Conservation (phyloP, 2,888 invertebrate species). For the Neoaliturus tenellus region DNA sequence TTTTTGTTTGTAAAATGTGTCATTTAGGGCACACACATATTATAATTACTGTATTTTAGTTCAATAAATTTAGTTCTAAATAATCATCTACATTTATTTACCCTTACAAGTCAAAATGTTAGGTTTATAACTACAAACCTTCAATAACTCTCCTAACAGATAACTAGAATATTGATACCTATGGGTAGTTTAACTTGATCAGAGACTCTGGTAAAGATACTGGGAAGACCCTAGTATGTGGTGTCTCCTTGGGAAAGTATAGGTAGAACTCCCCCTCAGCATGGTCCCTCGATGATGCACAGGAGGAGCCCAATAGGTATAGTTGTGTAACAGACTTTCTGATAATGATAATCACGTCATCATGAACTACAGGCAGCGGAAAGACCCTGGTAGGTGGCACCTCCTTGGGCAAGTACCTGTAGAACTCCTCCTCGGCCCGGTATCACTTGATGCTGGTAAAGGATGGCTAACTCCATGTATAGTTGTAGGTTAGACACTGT, state of each 20-base stretch:
- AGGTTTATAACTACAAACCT: no score
- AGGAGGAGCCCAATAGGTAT: conserved; percentile 86
- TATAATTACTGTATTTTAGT: no score
- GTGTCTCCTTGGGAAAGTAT: conserved; percentile 87
- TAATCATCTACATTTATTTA: no score
- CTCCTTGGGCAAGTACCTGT: conserved; percentile 88
- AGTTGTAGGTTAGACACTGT: conserved; percentile 81
- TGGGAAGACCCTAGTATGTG: conserved; percentile 86
- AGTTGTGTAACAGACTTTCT: no score
- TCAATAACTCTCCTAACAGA: no score
- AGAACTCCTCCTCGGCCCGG: conserved; percentile 92
- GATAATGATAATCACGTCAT: conserved; percentile 84
- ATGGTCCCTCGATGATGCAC: conserved; percentile 91
- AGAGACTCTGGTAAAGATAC: no score
- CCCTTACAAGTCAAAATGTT: no score
- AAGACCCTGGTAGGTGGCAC: conserved; percentile 87
- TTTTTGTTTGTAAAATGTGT: no score
- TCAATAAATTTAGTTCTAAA: no score
- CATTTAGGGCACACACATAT: no score
- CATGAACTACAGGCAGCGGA: conserved; percentile 85
- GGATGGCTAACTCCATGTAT: conserved; percentile 86
- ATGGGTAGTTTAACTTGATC: no score
- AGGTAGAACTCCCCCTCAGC: conserved; percentile 92
- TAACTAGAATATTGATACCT: no score
- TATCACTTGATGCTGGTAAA: conserved; percentile 93